Conservation (phyloP, 2,113 vertebrate species). For the Laterallus jamaicensis region DNA sequence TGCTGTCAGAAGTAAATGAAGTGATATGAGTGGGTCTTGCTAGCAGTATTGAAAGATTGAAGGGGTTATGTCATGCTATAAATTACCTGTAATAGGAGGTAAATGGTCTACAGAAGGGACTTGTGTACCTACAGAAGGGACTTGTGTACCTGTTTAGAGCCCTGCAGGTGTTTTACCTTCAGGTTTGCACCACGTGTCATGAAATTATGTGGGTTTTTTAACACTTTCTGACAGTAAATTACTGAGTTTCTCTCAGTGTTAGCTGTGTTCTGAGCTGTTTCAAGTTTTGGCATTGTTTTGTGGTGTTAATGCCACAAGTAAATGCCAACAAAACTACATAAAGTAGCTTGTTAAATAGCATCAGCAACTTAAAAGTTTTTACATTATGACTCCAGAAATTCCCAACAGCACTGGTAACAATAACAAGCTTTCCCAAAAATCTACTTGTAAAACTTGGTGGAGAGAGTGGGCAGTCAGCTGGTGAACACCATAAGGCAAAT, state of each 20-base stretch:
- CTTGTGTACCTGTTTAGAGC: not conserved
- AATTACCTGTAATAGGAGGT: not conserved
- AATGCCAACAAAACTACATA: not conserved
- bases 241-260: not conserved
- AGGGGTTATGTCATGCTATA: not conserved
- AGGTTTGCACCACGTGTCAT: not conserved
- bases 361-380: not conserved
- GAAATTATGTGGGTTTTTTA: not conserved
- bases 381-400: not conserved
- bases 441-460: not conserved
- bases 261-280: not conserved
- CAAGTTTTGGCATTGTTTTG: not conserved
- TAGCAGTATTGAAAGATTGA: not conserved
- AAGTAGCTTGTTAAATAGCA: not conserved
- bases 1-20: not conserved
- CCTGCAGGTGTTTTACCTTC: not conserved
- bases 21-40: not conserved
- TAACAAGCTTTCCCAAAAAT: not conserved
- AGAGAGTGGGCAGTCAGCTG: not conserved
- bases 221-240: not conserved
- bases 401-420: not conserved
- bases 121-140: not conserved
- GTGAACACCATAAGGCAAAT: not conserved
- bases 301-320: not conserved
- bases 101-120: not conserved